Base-by-base conservation (phyloP, 1,140 invertebrate genomes). In the Drosophila pallidifrons region DNA sequence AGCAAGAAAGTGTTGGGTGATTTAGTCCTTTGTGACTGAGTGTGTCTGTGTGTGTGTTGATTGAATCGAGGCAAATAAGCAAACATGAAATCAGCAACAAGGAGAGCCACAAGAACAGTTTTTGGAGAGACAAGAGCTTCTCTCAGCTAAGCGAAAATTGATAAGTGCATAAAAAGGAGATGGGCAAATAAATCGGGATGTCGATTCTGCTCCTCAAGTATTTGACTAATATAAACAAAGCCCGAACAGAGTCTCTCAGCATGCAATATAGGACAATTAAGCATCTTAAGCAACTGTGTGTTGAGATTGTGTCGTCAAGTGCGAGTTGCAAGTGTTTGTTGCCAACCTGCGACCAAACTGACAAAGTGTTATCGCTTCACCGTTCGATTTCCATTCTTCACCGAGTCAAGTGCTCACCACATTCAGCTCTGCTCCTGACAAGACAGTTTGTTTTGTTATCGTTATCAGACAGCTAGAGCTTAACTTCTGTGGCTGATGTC, bases 31-130 rank as follows among this genome's bases (percentile, higher is more conserved):
- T 75, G 51, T 77, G 64, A 35, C 47, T 57, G 30, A 20, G 64
- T 47, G 55, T 55, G 38, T 58, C 1, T 13, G 35, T 60, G 7
- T 25, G 51, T 75, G 63, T 76, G 70, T 74, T 88, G 83, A 88
- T 88, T 88, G 83, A 86, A 78, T 89, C 79, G 83, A 81, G 79
- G 77, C 85, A 83, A 89, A 88, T 83, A 89, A 75, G 87, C 79
- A 88, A 88, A 88, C 85, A 88, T 67, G 77, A 83, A 89, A 85
- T 83, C 83, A 85, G 68, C 83, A 78, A 65, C 66, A 74, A 68
- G 51, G 6, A 32, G 43, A 70, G 70, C 59, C 41, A 60, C 54
- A 67, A 25, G 43, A 61, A n/a, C 13, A 25, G 35, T 3, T 16
- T 10, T 8, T 7, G 8, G 35, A 7, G 49, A 45, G 54, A 32